Conservation (phyloP, 2,113 vertebrate species). For the Caranx ignobilis region DNA sequence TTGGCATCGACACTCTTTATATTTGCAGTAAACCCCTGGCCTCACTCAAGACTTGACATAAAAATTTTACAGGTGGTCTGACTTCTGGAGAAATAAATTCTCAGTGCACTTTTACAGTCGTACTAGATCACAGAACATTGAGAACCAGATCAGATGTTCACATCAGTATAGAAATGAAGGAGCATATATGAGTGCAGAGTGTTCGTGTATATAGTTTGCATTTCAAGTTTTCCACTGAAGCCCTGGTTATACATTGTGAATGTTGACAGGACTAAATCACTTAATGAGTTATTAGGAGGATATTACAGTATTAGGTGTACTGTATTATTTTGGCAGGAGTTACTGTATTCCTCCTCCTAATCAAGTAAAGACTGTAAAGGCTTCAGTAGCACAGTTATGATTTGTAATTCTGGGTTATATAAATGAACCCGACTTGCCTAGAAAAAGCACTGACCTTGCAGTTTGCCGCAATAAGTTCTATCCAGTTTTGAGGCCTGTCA, state of each 20-base stretch:
- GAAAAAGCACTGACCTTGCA: no score
- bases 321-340: background rate
- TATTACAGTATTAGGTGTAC: background rate
- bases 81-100: slow-evolving; percentile 6
- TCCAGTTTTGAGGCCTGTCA: slow-evolving; percentile 5
- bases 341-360: background rate
- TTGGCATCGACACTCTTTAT: background rate
- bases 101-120: background rate
- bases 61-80: background rate
- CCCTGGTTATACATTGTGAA: background rate
- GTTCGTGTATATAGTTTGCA: background rate
- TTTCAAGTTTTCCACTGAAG: background rate
- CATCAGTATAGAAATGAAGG: background rate
- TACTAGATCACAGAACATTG: background rate
- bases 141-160: background rate
- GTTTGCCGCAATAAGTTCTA: background rate
- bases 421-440: background rate
- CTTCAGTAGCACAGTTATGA: background rate
- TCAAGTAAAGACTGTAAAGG: background rate
- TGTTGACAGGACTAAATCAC: background rate
- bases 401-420: background rate
- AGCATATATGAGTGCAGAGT: background rate
- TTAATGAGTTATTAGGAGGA: background rate
- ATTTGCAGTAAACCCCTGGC: background rate
- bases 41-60: background rate